Base-by-base conservation (phyloP, 1,140 invertebrate species). In the Lethrus apterus region DNA sequence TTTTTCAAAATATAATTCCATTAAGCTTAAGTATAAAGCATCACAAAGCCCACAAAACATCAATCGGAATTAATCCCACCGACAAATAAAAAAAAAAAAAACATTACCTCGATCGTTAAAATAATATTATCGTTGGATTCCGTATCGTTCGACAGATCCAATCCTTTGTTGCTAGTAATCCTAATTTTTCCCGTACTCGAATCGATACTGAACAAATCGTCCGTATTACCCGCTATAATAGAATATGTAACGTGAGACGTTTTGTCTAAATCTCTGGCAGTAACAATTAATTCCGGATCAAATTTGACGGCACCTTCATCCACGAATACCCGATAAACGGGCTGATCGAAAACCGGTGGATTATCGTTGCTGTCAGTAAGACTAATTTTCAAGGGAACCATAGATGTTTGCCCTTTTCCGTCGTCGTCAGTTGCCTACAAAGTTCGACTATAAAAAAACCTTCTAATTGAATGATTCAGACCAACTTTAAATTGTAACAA, bases 301-400 rank as follows among this genome's bases (percentile, higher is more conserved):
- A 93, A 92, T 48, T 83, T 82, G 2, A 78, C 71, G 2, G 87
- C 77, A 1, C 86, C 86, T 63, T 94, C 90, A 54, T 92, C 83
- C 11, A 93, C 84, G 2, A 84, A 83, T 0, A 83, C 81, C 4
- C 80, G 76, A 64, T 90, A 91, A 8, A 80, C 71, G 0, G 78
- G 68, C 40, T 79, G 81, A 5, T 76, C 69, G 64, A 93, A 93
- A 7, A 75, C 70, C 0, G 90, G 89, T 0, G 83, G 72, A 59
- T 89, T 93, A 66, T 96, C 93, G 60, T 95, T 94, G 21, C 80
- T 82, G 64, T 95, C 90, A 0, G 72, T 70, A 0, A 95, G 66
- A 0, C 78, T 75, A 4, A 97, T 82, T 50, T 81, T 81, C 0
- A 97, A 70, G 0, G 88, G 82, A 0, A 89, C 83, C 14, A 81